A percentile compares a stretch with the other conserved stretches of the same genome.
Conservation (phyloP, 2,888 invertebrate genomes). For the Epsilonema sp. region DNA sequence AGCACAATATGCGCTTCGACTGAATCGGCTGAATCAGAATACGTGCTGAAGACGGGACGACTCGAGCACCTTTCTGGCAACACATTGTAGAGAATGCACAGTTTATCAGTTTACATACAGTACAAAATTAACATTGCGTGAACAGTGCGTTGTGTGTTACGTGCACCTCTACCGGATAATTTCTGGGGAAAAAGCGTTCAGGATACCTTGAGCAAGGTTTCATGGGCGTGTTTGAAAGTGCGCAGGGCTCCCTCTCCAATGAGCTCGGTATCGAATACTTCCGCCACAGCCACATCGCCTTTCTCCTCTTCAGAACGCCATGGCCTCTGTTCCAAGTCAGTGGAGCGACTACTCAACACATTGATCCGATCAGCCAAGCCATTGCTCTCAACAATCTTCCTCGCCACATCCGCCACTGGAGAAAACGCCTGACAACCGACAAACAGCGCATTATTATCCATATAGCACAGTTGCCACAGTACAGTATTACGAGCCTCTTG, state of each 20-base stretch:
- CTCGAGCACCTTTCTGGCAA: not conserved
- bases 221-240: constrained; percentile 73
- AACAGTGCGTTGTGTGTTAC: too few species aligned
- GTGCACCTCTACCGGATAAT: too few species aligned
- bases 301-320: too few species aligned
- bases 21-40: constrained; percentile 25
- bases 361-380: constrained; percentile 53
- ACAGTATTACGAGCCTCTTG: constrained; percentile 6
- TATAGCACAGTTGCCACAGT: not conserved
- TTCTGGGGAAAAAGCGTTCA: too few species aligned
- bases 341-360: constrained; percentile 66
- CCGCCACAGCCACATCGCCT: constrained; percentile 79
- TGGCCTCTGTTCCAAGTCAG: too few species aligned
- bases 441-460: not conserved
- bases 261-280: constrained; percentile 91
- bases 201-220: constrained; percentile 51
- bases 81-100: too few species aligned
- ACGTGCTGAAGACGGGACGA: constrained; percentile 12
- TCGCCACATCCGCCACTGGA: constrained; percentile 80
- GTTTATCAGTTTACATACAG: too few species aligned
- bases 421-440: constrained; percentile 46
- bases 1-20: not conserved
- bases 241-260: constrained; percentile 86
- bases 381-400: constrained; percentile 55
- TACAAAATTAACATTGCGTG: too few species aligned